Base-by-base conservation (phyloP, 2,888 invertebrate species). In the Rhorus exstirpatorius region DNA sequence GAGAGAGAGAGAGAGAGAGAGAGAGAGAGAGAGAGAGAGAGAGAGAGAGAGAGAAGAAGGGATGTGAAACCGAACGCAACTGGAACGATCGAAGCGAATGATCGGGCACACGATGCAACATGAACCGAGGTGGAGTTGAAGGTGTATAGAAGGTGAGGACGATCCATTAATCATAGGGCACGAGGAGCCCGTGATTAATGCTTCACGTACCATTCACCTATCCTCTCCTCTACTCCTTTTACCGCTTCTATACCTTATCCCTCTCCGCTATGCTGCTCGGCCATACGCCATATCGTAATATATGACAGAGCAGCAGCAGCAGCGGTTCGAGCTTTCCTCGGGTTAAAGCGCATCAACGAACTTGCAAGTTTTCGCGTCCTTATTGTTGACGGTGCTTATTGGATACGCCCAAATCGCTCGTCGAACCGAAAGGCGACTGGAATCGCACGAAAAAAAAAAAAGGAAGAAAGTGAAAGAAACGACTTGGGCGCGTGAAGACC, bases 81-180 rank as follows among this genome's bases (percentile, higher is more conserved):
- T 83, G 84, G 84, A 87, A 86, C 85, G 86, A 88, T 88, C 86
- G 87, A 86, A 86, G 84, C 83, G 85, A 84, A 87, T 88, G 86
- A 88, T 88, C 86, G 85, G 83, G 84, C 86, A 80, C 82, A 83
- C 75, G 75, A 72, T 79, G 83, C 80, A 65, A 79, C 67, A 71
- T 72, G 51, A 44, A 77, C 38, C 61, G 55, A 68, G 72, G 19
- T 19, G 78, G 72, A 60, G 68, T 19, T 10, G 53, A 61, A 70
- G 65, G 74, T 51, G 81, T 53, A n/a, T n/a, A 68, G 75, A 81
- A 71, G 74, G 71, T 83, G 81, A 82, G 46, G 68, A 74, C 77
- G 83, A 85, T 81, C 85, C 88, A 90, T 90, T 90, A 90, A 90
- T 90, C 89, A 90, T 88, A 87, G 86, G 86, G 79, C 82, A 82